phyloP scores from a whole-genome alignment of 2,113 vertebrate species.

The Brachypteracias leptosomus region DNA sequence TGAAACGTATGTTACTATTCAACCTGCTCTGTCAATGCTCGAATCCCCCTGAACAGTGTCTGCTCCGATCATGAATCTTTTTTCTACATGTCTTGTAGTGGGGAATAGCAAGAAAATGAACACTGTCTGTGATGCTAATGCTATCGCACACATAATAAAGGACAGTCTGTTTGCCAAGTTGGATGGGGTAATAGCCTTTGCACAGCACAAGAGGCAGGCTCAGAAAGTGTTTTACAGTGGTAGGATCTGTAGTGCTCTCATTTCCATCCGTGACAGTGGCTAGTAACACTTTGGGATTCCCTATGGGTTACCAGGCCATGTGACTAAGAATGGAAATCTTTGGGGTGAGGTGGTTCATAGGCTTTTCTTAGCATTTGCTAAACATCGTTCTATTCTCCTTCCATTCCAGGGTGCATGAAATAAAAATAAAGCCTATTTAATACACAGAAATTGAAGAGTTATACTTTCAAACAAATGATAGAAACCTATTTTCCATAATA shows the following conservation, averaged over 20 bases:
- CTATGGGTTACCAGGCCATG: not conserved
- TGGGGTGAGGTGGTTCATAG: not conserved
- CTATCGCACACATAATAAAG: conserved; percentile 18
- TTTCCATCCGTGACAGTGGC: not conserved
- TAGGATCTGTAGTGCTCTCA: not conserved
- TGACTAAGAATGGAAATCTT: not conserved
- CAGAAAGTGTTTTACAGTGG: not conserved
- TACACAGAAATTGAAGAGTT: not conserved
- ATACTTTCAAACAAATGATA: not conserved
- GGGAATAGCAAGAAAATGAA: conserved; percentile 20
- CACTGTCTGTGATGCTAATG: conserved; percentile 26
- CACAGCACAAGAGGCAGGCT: not conserved
- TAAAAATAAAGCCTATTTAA: not conserved
- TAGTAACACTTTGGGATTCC: not conserved
- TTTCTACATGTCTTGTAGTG: conserved; percentile 25
- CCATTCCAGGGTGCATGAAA: not conserved
- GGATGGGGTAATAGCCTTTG: not conserved
- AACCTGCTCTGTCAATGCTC: not conserved
- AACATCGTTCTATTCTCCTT: not conserved
- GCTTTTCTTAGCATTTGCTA: not conserved
- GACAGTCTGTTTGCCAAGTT: not conserved
- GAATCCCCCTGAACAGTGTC: not conserved
- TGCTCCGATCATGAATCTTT: conserved; percentile 1
- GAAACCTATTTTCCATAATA: not conserved
- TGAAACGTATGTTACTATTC: conserved; percentile 15